Evolutionary conservation across 2,797 vertebrate genomes (phyloP).

Genomic region (Coregonus sp.): DNA sequence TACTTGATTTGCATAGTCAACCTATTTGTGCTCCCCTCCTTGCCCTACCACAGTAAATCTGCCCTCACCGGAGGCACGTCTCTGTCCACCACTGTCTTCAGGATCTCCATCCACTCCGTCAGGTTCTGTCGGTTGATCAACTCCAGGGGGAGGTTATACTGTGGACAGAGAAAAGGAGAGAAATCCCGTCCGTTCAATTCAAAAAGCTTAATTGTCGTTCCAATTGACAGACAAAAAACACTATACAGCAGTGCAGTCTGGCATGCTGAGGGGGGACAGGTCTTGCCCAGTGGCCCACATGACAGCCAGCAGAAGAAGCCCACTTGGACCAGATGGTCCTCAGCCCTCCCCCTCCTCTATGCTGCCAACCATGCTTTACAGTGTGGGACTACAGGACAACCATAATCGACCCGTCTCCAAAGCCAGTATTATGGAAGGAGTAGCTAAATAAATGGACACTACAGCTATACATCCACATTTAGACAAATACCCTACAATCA

Average conservation of each 20-base stretch:
- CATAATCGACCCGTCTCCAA: not conserved
- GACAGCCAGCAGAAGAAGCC: not conserved
- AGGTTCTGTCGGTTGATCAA: slow-evolving; percentile 98
- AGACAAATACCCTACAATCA: not conserved
- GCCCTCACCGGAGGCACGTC: slow-evolving; percentile 92
- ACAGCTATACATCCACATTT: not conserved
- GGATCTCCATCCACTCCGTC: slow-evolving; percentile 98
- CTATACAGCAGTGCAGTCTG: not conserved
- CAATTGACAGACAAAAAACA: not conserved
- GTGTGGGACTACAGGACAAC: not conserved
- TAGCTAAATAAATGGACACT: not conserved
- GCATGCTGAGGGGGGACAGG: not conserved
- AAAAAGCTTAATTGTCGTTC: not conserved
- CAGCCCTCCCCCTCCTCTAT: not conserved
- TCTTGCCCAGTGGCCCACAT: not conserved
- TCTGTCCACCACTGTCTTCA: slow-evolving; percentile 95
- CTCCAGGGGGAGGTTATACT: slow-evolving; percentile 97
- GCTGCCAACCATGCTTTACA: slow-evolving; percentile 1
- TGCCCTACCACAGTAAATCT: slow-evolving; percentile 2
- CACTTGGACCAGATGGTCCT: not conserved
- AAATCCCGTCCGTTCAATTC: not conserved
- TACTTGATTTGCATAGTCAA: not conserved
- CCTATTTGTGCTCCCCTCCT: not conserved
- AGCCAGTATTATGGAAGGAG: not conserved
- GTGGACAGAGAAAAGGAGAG: slow-evolving; percentile 18